These are phyloP conservation scores for Staurois parvus DNA, from an alignment of 2,797 vertebrate genomes.

Conservation along the genomic window DNA sequence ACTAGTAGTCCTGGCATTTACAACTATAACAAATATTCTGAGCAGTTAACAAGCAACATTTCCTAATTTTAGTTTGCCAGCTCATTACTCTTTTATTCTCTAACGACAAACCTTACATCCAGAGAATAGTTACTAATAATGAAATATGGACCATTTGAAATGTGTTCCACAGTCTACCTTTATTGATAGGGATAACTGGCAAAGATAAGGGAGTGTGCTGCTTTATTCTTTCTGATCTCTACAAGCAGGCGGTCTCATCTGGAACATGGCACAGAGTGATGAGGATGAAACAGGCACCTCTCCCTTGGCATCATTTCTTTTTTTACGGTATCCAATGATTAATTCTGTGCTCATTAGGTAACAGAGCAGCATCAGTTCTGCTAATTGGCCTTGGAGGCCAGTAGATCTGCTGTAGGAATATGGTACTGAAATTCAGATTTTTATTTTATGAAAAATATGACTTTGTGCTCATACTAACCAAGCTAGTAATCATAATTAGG, in stretches of 20 bases:
- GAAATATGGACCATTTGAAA: not conserved
- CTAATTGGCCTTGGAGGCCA: constrained; percentile 40
- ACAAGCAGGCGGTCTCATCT: constrained; percentile 34
- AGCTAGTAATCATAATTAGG: not conserved
- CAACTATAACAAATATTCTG: no score
- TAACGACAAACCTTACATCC: not conserved
- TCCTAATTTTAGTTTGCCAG: not conserved
- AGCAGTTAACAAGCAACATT: not conserved
- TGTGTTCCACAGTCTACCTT: not conserved
- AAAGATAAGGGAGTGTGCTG: not conserved
- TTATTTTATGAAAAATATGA: not conserved
- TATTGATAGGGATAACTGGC: constrained; percentile 3
- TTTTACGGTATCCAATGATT: constrained; percentile 15
- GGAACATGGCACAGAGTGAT: constrained; percentile 24
- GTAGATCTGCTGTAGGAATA: constrained; percentile 9
- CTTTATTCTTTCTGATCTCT: constrained; percentile 32
- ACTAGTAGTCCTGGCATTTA: not conserved
- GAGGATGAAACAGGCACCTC: not conserved
- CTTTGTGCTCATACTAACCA: not conserved
- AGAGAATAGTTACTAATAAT: not conserved
- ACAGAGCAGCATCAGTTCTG: constrained; percentile 18
- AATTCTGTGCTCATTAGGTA: constrained; percentile 46
- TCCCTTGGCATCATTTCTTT: not conserved
- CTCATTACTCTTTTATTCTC: not conserved
- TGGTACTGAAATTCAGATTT: not conserved